Conservation (phyloP, 2,888 invertebrate species). For the Unio pictorum region DNA sequence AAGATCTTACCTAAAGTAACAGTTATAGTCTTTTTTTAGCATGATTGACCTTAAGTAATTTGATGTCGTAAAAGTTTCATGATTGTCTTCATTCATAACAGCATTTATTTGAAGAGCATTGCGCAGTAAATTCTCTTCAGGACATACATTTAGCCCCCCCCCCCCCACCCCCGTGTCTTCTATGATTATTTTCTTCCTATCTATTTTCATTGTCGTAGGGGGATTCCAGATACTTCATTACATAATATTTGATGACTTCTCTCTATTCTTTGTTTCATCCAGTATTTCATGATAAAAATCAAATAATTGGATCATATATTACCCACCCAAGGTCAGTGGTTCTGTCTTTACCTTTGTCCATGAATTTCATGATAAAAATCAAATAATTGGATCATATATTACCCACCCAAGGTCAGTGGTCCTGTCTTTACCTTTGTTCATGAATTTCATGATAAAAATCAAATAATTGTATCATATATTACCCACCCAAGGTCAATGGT, state of each 20-base stretch:
- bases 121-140: too few relatives aligned
- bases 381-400: not conserved
- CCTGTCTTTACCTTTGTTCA: slow-evolving; percentile 57
- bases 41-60: too few relatives aligned
- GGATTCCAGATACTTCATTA: too few relatives aligned
- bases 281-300: not conserved
- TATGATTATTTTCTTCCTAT: too few relatives aligned
- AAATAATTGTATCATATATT: not conserved
- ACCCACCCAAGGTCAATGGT: slow-evolving; percentile 46
- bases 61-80: too few relatives aligned
- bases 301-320: not conserved
- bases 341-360: slow-evolving; percentile 57
- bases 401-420: slow-evolving; percentile 45
- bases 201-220: too few relatives aligned
- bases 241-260: not conserved
- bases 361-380: slow-evolving; percentile 49
- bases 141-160: too few relatives aligned
- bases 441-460: slow-evolving; percentile 60
- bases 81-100: too few relatives aligned
- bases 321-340: slow-evolving; percentile 45
- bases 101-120: too few relatives aligned
- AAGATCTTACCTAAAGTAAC: too few relatives aligned
- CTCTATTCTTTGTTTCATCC: not conserved
- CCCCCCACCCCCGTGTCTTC: too few relatives aligned
- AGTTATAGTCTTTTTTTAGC: too few relatives aligned